Base-by-base conservation (phyloP, 2,113 vertebrate species). In the Notarius quadriscutis region DNA sequence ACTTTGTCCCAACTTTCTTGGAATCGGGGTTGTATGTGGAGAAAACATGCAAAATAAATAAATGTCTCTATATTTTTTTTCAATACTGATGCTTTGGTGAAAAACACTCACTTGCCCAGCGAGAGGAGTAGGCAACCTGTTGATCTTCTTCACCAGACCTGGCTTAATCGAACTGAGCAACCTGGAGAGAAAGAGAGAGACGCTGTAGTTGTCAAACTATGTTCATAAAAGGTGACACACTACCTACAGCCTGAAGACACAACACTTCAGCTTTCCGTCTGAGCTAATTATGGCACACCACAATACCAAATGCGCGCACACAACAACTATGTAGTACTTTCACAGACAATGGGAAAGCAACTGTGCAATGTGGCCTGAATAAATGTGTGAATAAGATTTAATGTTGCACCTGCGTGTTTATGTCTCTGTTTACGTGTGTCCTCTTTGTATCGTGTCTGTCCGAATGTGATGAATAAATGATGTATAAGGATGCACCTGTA, bases 101-200 rank as follows among this genome's bases (percentile, higher is more conserved):
- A 50, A 10, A 74, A 58, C 15, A 95, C 96, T 97, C 92, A 97
- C 98, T 96, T 98, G 94, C 89, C 97, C 97, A 91, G 98, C 97
- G 90, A 99, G 96, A 80, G 98, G 98, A 84, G 97, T 97, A 1
- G 96, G 95, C 87, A 98, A 95, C 93, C 98, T 96, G 92, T 99
- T 99, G 93, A 99, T 98, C 95, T 99, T 99, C 95, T 96, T 99
- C 91, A 99, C 96, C 92, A 97, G 93, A 90, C 97, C 96, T 0
- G 97, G 98, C 92, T 97, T 98, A 94, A 99, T 97, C 17, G 96
- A 96, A 93, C 97, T 99, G 94, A 99, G 94, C 93, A 99, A 96
- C 95, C 98, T 99, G 94, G 62, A 65, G 81, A 25, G 22, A 25
- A 25, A 18, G 18, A 57, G 22, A 65, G 2, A n/a, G 58, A 60